These are phyloP conservation scores for Micropoecilia bifurca DNA, from an alignment of 2,797 vertebrate species.

Conservation along the genomic window DNA sequence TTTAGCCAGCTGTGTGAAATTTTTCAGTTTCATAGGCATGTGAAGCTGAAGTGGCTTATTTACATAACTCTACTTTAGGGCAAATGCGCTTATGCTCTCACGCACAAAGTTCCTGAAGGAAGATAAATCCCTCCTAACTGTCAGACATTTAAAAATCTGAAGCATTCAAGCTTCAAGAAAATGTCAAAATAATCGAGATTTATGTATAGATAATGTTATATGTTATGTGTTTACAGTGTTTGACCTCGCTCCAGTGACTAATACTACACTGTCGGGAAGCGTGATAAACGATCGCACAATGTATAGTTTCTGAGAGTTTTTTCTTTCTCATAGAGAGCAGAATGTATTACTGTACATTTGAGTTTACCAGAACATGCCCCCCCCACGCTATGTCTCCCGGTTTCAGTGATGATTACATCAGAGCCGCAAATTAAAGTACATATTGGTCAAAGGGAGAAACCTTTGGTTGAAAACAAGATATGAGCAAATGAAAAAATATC, in stretches of 20 bases:
- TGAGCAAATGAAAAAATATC: slow-evolving; percentile 15
- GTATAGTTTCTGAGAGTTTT: slow-evolving; percentile 33
- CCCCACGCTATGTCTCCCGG: slow-evolving; percentile 27
- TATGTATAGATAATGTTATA: not conserved
- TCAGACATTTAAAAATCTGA: slow-evolving; percentile 28
- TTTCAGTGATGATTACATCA: slow-evolving; percentile 36
- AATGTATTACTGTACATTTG: slow-evolving; percentile 16
- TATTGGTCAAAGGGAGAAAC: slow-evolving; percentile 28
- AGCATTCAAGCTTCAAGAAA: slow-evolving; percentile 21
- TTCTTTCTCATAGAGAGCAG: slow-evolving; percentile 27
- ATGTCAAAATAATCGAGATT: not conserved
- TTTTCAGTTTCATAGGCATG: slow-evolving; percentile 68
- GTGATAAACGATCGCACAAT: slow-evolving; percentile 21
- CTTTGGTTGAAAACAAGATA: slow-evolving; percentile 23
- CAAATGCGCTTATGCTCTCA: slow-evolving; percentile 4
- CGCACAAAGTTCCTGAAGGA: slow-evolving; percentile 14
- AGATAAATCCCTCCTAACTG: slow-evolving; percentile 20
- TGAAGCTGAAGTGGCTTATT: slow-evolving; percentile 61
- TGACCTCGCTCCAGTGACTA: slow-evolving; percentile 46
- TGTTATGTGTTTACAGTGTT: slow-evolving; percentile 26
- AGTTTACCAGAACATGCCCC: slow-evolving; percentile 63
- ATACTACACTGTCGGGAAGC: slow-evolving; percentile 58
- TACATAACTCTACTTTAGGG: slow-evolving; percentile 29
- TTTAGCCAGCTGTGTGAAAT: slow-evolving; percentile 69
- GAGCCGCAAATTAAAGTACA: slow-evolving; percentile 9